phyloP scores from a whole-genome alignment of 1,140 invertebrate species.

The Drosophila sucinea region DNA sequence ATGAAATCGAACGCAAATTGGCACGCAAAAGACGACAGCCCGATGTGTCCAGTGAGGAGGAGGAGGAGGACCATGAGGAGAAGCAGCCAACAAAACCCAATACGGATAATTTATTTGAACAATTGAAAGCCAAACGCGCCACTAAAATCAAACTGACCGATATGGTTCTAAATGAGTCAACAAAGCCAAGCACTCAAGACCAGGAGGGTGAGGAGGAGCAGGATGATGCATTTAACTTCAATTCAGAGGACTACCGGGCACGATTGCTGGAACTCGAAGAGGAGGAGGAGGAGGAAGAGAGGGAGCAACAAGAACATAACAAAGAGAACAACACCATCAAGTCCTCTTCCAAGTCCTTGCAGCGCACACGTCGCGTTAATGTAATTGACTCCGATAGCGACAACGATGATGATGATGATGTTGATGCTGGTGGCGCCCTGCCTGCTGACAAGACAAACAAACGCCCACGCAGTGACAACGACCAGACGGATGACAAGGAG shows the following conservation, averaged over 20 bases:
- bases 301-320: conserved; percentile 37
- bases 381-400: conserved; percentile 82
- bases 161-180: conserved; percentile 67
- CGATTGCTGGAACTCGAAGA: conserved; percentile 70
- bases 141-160: conserved; percentile 72
- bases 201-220: conserved; percentile 43
- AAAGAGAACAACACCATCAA: conserved; percentile 75
- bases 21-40: conserved; percentile 62
- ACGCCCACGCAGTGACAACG: conserved; percentile 71
- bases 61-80: conserved; percentile 12
- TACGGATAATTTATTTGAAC: conserved; percentile 75
- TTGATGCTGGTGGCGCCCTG: conserved; percentile 47
- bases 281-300: conserved; percentile 55
- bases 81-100: conserved; percentile 40
- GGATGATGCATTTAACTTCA: conserved; percentile 72
- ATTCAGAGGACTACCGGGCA: conserved; percentile 78
- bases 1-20: conserved; percentile 63
- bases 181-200: conserved; percentile 32
- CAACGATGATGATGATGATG: conserved; percentile 42
- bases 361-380: conserved; percentile 80
- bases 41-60: conserved; percentile 60
- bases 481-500: conserved; percentile 41
- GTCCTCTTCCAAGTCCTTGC: conserved; percentile 38
- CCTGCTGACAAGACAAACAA: conserved; percentile 70
- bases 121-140: conserved; percentile 76